Evolutionary conservation across 2,888 invertebrate genomes (phyloP), one percentile per base, ranked within the genome.

Genomic region (Tineola bisselliella): DNA sequence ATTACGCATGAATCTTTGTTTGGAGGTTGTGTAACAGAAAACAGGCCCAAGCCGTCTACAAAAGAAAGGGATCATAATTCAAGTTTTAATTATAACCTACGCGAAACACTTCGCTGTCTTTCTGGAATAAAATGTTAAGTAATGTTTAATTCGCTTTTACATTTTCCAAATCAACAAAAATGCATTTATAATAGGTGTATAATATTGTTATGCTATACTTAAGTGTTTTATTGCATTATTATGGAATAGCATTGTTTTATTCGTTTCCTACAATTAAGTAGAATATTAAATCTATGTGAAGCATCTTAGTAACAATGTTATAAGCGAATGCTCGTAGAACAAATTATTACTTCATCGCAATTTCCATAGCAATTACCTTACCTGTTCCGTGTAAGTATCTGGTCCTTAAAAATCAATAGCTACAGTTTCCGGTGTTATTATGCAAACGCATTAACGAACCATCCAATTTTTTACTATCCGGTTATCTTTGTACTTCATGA

Each of bases 1-100:
- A 56, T 56, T 56, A 56, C 56, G 30, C 56, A 56, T 19, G 56
- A 1, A 56, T 56, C 56, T 56, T 56, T 56, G 56, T 56, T 56
- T 56, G 18, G 19, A 8, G 18, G 30, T 56, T 18, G 19, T 19
- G 56, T 25, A 19, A n/a, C 19, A 48, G 25, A 56, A 56, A 18
- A 56, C 56, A n/a, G 56, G 56, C 25, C 19, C 56, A 4, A 25
- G 56, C 25, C 19, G 15, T 19, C 30, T 18, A n/a, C 15, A 17
- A 56, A 52, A 56, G 30, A 56, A 56, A 56, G 56, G 56, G 56
- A 19, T 56, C 56, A 56, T 56, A 56, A 56, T 8, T 56, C 25
- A 56, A 56, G 19, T 19, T 56, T 56, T 56, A 56, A 56, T 56
- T 56, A 56, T 56, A 25, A 10, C n/a, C 18, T 25, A 25, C 8